Evolutionary conservation across 2,797 vertebrate genomes (phyloP).

Genomic region (Notolepis coatsorum): DNA sequence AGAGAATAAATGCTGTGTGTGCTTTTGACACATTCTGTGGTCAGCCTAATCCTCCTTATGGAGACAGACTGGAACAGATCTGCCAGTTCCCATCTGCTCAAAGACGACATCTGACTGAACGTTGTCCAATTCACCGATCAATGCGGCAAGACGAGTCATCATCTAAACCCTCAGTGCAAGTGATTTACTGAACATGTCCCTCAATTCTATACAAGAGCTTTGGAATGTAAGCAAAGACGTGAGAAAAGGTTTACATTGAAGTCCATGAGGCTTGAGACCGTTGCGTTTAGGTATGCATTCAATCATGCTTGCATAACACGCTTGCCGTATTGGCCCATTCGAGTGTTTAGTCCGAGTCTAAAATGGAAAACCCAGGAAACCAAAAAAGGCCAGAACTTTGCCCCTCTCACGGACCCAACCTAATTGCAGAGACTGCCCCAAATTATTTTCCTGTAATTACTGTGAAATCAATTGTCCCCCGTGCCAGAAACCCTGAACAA

Average conservation of each 20-base stretch:
- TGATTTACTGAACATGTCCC: too few relatives aligned
- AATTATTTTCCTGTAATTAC: slow-evolving; percentile 43
- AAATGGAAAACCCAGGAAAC: not conserved
- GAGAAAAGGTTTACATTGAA: not conserved
- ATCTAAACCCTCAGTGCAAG: too few relatives aligned
- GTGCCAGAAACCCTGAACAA: slow-evolving; percentile 45
- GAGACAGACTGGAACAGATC: too few relatives aligned
- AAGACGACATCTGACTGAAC: too few relatives aligned
- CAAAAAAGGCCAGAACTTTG: not conserved
- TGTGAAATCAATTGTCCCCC: slow-evolving; percentile 45
- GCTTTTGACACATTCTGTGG: too few relatives aligned
- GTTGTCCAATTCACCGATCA: too few relatives aligned
- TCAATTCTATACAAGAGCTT: not conserved
- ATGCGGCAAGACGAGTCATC: too few relatives aligned
- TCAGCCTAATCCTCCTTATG: too few relatives aligned
- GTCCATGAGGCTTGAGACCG: not conserved
- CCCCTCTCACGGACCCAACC: not conserved
- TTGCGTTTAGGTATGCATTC: too few relatives aligned
- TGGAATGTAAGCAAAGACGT: not conserved
- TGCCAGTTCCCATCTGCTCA: too few relatives aligned
- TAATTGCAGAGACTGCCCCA: slow-evolving; percentile 23
- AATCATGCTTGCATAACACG: too few relatives aligned
- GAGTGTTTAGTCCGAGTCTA: slow-evolving; percentile 11
- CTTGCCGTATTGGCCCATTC: not conserved
- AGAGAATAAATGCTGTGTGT: too few relatives aligned